Percentiles rank a stretch among this genome's conserved stretches.
These are phyloP conservation scores for Thermophis baileyi DNA, from an alignment of 2,113 vertebrate genomes.

Conservation along the genomic window DNA sequence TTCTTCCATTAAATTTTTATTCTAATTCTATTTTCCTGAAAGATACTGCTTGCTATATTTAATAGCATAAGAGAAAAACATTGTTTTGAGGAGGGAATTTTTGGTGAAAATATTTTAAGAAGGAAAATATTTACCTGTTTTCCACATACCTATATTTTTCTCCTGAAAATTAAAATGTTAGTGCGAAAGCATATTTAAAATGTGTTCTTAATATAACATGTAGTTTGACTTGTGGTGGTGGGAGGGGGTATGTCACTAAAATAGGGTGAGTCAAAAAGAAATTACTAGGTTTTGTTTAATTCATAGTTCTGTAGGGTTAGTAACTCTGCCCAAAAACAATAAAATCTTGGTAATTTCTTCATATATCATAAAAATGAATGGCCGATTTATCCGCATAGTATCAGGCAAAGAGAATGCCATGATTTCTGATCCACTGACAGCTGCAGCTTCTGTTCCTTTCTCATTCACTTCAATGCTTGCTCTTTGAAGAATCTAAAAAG, in stretches of 20 bases:
- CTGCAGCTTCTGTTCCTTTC: slow-evolving; percentile 78
- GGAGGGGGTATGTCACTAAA: neutral
- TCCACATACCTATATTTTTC: neutral
- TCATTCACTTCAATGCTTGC: slow-evolving; percentile 85
- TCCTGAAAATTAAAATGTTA: neutral
- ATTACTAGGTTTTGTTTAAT: slow-evolving; percentile 40
- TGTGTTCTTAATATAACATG: neutral
- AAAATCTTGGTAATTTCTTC: slow-evolving; percentile 81
- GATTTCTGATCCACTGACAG: slow-evolving; percentile 72
- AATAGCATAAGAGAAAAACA: neutral
- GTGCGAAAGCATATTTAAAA: neutral
- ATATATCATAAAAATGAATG: slow-evolving; percentile 89
- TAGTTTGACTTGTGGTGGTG: neutral
- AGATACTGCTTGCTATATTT: neutral
- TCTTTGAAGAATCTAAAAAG: slow-evolving; percentile 82
- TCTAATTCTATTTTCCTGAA: neutral
- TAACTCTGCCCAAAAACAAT: slow-evolving; percentile 88
- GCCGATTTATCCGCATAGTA: slow-evolving; percentile 73
- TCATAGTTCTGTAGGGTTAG: slow-evolving; percentile 75
- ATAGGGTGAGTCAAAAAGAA: slow-evolving; percentile 12
- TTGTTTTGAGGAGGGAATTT: too few relatives aligned
- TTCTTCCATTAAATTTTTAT: neutral
- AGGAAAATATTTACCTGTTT: neutral
- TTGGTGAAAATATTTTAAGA: neutral
- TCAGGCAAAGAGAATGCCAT: slow-evolving; percentile 75